Evolutionary conservation across 2,888 invertebrate genomes (phyloP), one percentile per base, ranked within the genome.

Genomic region (Gerris lacustris): DNA sequence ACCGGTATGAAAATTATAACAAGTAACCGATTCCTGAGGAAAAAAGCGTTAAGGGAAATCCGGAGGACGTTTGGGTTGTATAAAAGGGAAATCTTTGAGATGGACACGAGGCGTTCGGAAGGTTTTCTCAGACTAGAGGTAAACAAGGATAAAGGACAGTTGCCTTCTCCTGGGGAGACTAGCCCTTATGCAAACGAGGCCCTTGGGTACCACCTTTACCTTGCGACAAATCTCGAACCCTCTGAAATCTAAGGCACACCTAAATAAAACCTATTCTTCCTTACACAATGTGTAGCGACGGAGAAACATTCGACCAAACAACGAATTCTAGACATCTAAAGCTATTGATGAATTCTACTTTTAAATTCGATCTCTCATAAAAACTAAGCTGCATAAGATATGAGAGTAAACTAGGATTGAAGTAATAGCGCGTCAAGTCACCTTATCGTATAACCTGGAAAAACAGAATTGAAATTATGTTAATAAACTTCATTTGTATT

Each of bases 1-100:
- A 55, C 15, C 55, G 55, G 55, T 55, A 55, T 55, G 55, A 55
- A 55, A 55, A 55, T 55, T 55, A 55, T 55, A 55, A 55, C 55
- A 55, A 55, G 55, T 55, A 55, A 55, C 55, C 55, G 55, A 55
- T 55, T 55, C 55, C 15, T 55, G 11, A 15, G 55, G 55, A 55
- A 55, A 55, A 15, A 55, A 55, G 15, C 55, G 55, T 55, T 55
- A 55, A 55, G 55, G 55, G 55, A 55, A 11, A 55, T 55, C 55
- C 55, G 55, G 55, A 55, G 15, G 15, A 55, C 55, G 55, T 55
- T 55, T 55, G 55, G 55, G 9, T 55, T 9, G 55, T 11, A 55
- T 55, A 55, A 55, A 31, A 31, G 31, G 31, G 31, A 31, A 55
- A 55, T 55, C 15, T 55, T 15, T 55, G 55, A 55, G 55, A 55